Conservation (phyloP, 2,797 vertebrate genomes). For the Smutsia temminckii region DNA sequence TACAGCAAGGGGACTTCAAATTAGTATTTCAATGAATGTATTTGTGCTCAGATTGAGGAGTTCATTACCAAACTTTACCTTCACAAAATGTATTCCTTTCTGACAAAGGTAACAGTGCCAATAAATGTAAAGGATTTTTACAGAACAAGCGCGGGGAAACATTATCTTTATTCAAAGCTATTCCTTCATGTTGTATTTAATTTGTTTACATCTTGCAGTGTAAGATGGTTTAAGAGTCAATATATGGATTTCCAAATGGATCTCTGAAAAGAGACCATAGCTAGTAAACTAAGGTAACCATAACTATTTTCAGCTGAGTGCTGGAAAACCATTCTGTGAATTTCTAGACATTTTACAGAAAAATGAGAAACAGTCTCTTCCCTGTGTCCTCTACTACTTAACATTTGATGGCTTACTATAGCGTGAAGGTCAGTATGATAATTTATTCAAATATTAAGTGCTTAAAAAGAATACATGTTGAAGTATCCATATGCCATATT, state of each 20-base stretch:
- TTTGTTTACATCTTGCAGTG: not conserved
- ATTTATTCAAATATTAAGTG: constrained; percentile 36
- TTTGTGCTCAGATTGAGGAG: not conserved
- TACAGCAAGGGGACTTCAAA: not conserved
- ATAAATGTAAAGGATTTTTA: not conserved
- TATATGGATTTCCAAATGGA: not conserved
- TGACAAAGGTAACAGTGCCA: not conserved
- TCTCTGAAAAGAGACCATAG: not conserved
- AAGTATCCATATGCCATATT: not conserved
- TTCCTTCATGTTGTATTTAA: not conserved
- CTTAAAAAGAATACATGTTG: not conserved
- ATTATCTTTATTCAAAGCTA: not conserved
- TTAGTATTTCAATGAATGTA: not conserved
- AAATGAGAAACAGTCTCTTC: not conserved
- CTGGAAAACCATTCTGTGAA: not conserved
- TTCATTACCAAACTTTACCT: not conserved
- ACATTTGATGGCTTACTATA: not conserved
- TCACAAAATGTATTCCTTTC: not conserved
- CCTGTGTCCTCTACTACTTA: not conserved
- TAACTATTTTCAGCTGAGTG: not conserved
- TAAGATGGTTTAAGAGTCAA: not conserved
- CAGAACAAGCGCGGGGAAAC: not conserved
- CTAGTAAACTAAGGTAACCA: not conserved
- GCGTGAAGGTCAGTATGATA: not conserved
- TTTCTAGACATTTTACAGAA: not conserved